Percentiles rank a stretch among this genome's conserved stretches.
Evolutionary conservation across 2,888 invertebrate species (phyloP).

Genomic region (Clunio marinus): DNA sequence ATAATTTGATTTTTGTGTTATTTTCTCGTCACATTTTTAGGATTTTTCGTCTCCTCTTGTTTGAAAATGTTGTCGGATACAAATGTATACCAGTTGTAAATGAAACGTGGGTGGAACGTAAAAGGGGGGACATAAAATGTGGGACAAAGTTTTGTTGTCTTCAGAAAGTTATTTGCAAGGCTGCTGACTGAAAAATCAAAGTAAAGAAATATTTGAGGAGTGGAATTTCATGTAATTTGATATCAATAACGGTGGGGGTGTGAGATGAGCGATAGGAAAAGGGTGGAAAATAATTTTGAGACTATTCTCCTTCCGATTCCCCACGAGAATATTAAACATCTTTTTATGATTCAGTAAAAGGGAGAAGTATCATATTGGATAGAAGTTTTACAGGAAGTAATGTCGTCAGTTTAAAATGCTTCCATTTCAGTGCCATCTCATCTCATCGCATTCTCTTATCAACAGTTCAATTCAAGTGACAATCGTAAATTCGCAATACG

Average conservation of each 20-base stretch:
- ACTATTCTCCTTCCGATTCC: no score
- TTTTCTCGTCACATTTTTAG: constrained; percentile 8
- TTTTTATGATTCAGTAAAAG: no score
- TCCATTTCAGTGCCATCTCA: no score
- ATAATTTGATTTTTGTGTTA: constrained; percentile 37
- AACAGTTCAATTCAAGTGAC: no score
- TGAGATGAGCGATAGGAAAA: no score
- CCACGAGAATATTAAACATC: no score
- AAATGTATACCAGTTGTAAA: constrained; percentile 33
- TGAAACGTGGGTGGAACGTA: not conserved
- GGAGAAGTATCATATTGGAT: no score
- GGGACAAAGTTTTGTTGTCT: not conserved
- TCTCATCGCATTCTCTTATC: no score
- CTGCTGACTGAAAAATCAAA: constrained; percentile 17
- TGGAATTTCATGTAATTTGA: constrained; percentile 27
- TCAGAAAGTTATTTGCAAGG: not conserved
- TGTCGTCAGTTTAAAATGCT: not conserved
- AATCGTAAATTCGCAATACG: no score
- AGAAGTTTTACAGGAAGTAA: no score
- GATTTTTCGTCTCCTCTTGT: not conserved
- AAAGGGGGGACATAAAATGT: not conserved
- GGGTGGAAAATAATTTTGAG: no score
- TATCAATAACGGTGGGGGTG: constrained; percentile 1
- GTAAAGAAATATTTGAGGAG: constrained; percentile 13
- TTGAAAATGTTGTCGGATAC: not conserved